A percentile compares a stretch with the other conserved stretches of the same genome.
Evolutionary conservation across 2,797 vertebrate genomes (phyloP).

Genomic region (Peromyscus eremicus): DNA sequence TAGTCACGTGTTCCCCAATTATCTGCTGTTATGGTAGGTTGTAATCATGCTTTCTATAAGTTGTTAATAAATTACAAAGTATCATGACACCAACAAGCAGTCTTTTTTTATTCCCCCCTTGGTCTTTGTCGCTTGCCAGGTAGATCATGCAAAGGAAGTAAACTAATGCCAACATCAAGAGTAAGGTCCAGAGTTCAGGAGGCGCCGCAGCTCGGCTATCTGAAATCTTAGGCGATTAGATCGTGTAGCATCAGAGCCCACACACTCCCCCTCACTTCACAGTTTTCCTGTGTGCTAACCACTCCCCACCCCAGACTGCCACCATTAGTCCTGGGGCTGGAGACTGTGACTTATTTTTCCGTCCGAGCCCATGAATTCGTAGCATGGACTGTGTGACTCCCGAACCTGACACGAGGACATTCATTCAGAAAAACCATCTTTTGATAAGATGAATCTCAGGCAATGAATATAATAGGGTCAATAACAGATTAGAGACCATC

Average conservation of each 20-base stretch:
- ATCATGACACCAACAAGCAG: background rate
- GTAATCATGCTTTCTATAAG: background rate
- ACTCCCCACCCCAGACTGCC: background rate
- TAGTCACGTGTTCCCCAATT: background rate
- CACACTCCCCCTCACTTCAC: background rate
- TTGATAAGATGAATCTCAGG: background rate
- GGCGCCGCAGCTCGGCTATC: conserved; percentile 1
- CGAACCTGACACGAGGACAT: background rate
- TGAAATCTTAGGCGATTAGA: conserved; percentile 62
- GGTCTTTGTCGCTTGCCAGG: background rate
- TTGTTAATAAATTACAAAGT: conserved; percentile 7
- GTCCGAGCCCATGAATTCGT: background rate
- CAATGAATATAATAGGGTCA: conserved; percentile 27
- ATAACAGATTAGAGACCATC: background rate
- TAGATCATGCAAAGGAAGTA: background rate
- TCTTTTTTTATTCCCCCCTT: background rate
- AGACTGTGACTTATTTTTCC: background rate
- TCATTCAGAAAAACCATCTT: conserved; percentile 7
- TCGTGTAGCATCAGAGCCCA: background rate
- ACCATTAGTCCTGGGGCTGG: background rate
- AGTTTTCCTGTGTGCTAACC: background rate
- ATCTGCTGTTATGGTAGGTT: background rate
- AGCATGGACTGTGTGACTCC: background rate
- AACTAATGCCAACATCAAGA: background rate
- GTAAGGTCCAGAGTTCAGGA: conserved; percentile 48